Conservation (phyloP, 2,888 invertebrate species). For the Campoletis raptor region DNA sequence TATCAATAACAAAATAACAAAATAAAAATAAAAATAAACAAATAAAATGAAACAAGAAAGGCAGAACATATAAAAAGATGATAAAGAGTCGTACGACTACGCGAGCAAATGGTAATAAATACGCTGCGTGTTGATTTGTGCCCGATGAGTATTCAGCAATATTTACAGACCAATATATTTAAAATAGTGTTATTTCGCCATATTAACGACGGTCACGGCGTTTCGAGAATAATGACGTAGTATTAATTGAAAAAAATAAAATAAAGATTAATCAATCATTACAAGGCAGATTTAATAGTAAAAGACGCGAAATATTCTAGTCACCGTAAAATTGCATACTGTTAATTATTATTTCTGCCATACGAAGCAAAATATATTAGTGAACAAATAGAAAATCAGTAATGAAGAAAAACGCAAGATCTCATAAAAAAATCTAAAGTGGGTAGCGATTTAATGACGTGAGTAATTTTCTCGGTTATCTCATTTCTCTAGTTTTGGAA, state of each 20-base stretch:
- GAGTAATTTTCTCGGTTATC: constrained; percentile 45
- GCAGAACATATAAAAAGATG: constrained; percentile 13
- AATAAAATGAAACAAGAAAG: background rate
- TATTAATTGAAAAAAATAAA: constrained; percentile 28
- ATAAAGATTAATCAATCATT: constrained; percentile 24
- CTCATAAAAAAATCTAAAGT: background rate
- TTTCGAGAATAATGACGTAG: constrained; percentile 27
- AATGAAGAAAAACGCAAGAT: constrained; percentile 5
- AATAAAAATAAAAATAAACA: constrained; percentile 20
- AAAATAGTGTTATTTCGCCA: constrained; percentile 53
- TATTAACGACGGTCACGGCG: constrained; percentile 38
- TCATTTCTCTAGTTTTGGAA: constrained; percentile 9
- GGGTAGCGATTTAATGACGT: constrained; percentile 29
- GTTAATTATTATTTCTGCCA: constrained; percentile 23
- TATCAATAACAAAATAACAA: constrained; percentile 36
- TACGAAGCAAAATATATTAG: constrained; percentile 30
- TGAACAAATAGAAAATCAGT: constrained; percentile 18
- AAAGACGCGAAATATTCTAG: constrained; percentile 43
- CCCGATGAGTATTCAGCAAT: constrained; percentile 69
- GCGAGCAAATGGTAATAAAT: constrained; percentile 54
- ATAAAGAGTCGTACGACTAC: constrained; percentile 43
- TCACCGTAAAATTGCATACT: constrained; percentile 22
- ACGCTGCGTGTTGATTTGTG: constrained; percentile 62
- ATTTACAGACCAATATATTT: constrained; percentile 68
- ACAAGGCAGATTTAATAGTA: constrained; percentile 23